Evolutionary conservation across 2,888 invertebrate genomes (phyloP).

Genomic region (Lottia gigantea): DNA sequence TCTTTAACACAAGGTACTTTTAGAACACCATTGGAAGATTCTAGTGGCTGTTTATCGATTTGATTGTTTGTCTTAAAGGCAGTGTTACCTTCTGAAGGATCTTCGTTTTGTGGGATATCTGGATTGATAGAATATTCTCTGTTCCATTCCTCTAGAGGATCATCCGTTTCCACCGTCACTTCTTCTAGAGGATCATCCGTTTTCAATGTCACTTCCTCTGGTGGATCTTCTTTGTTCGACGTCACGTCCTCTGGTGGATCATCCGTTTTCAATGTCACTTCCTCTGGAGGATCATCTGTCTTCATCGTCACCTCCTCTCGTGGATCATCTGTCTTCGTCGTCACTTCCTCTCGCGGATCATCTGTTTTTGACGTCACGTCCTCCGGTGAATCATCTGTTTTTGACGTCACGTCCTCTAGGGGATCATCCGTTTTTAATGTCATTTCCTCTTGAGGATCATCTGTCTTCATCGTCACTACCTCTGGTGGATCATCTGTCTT

Average conservation of each 20-base stretch:
- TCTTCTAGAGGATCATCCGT: neutral
- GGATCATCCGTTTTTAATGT: neutral
- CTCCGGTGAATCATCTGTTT: neutral
- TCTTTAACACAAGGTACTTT: neutral
- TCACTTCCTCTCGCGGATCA: neutral
- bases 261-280: neutral
- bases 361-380: neutral
- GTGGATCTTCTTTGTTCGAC: neutral
- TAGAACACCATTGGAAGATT: neutral
- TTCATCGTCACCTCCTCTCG: neutral
- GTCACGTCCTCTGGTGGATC: neutral
- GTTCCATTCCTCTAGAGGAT: constrained; percentile 3
- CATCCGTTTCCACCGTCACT: neutral
- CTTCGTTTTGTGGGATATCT: neutral
- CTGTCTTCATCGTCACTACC: neutral
- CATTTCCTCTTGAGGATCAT: neutral
- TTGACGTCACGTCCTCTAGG: neutral
- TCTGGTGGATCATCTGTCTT: neutral
- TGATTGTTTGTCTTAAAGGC: neutral
- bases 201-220: neutral
- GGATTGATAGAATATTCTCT: neutral
- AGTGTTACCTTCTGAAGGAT: neutral
- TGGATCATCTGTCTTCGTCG: neutral
- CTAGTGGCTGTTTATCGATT: neutral
- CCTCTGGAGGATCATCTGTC: neutral